A percentile compares a stretch with the other conserved stretches of the same genome.
Evolutionary conservation across 2,113 vertebrate genomes (phyloP).

Genomic region (Madoqua kirkii): DNA sequence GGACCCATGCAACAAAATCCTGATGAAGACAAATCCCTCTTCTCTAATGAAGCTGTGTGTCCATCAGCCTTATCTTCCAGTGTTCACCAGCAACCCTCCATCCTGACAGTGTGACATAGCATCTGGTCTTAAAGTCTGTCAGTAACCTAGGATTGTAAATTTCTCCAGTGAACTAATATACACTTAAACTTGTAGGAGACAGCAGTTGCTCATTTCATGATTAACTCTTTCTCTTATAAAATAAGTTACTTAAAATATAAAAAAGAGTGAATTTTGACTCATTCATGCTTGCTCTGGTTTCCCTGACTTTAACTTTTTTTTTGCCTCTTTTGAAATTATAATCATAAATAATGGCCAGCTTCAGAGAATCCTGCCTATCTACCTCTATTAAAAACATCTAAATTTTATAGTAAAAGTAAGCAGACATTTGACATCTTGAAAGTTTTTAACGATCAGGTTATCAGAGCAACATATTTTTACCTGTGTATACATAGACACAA

Average conservation of each 20-base stretch:
- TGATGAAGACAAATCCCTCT: neutral
- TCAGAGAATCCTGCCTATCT: neutral
- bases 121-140: fast-evolving
- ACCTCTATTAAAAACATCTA: neutral
- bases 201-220: neutral
- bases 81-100: fast-evolving
- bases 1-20: neutral
- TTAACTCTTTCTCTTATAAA: neutral
- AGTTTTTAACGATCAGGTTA: neutral
- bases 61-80: neutral
- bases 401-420: neutral
- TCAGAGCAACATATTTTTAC: neutral
- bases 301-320: neutral
- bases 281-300: neutral
- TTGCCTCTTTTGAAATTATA: neutral
- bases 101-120: fast-evolving
- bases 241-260: neutral
- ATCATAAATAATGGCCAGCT: neutral
- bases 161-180: neutral
- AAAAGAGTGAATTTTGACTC: neutral
- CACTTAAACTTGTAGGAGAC: neutral
- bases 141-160: neutral
- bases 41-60: fast-evolving
- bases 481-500: neutral
- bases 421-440: neutral